A percentile compares a stretch with the other conserved stretches of the same genome.
phyloP scores from a whole-genome alignment of 2,113 vertebrate species.

The Austrofundulus limnaeus region DNA sequence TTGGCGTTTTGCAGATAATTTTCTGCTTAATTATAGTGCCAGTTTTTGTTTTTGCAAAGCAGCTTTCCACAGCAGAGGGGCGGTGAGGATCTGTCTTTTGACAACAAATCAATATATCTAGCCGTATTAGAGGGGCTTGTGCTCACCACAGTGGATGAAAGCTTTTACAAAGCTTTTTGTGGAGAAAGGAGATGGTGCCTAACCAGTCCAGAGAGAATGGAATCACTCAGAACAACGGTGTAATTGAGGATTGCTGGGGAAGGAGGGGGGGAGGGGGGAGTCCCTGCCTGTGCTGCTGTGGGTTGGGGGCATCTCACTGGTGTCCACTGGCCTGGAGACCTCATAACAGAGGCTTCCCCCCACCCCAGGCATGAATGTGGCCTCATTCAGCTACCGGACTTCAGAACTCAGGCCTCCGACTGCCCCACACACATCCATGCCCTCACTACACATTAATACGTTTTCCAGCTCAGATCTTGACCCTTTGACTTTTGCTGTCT shows the following conservation, averaged over 20 bases:
- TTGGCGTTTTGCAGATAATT: constrained; percentile 16
- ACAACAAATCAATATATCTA: constrained; percentile 81
- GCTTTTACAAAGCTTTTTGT: constrained; percentile 77
- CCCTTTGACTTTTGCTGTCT: constrained; percentile 17
- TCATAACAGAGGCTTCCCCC: constrained; percentile 48
- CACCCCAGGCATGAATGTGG: constrained; percentile 69
- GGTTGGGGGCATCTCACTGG: constrained; percentile 52
- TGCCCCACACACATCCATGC: constrained; percentile 40
- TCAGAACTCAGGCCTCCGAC: constrained; percentile 23
- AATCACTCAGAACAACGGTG: constrained; percentile 73
- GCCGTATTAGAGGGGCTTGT: constrained; percentile 57
- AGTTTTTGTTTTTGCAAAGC: constrained; percentile 47
- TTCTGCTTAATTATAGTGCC: constrained; percentile 7
- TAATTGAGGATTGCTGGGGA: constrained; percentile 70
- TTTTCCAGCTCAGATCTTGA: constrained; percentile 33
- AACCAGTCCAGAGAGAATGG: constrained; percentile 65
- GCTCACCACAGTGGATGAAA: constrained; percentile 69
- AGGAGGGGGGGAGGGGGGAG: constrained; percentile 27
- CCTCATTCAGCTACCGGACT: constrained; percentile 70
- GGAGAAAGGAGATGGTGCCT: constrained; percentile 64
- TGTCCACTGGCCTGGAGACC: constrained; percentile 61
- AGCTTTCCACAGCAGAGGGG: constrained; percentile 47
- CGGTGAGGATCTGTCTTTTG: constrained; percentile 48
- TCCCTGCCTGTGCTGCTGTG: constrained; percentile 50
- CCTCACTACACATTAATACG: constrained; percentile 36